Conservation (phyloP, 92 coral and sea anemone species). For the Virgularia gustaviana region DNA sequence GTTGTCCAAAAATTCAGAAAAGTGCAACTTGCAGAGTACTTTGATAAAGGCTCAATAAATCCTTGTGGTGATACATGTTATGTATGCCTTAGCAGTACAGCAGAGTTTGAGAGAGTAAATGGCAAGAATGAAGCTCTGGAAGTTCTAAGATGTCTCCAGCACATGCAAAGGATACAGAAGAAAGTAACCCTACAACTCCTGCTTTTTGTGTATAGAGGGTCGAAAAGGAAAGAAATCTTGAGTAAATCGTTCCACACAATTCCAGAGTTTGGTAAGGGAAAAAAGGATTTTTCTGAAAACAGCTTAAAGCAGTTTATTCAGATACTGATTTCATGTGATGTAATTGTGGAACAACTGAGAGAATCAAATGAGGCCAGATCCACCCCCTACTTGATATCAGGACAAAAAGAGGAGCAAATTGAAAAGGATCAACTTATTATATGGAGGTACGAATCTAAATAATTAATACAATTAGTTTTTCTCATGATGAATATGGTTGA, state of each 20-base stretch:
- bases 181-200: background rate
- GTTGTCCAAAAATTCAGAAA: background rate
- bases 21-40: background rate
- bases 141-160: background rate
- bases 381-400: background rate
- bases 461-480: too few species aligned
- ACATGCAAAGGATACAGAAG: background rate
- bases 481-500: too few species aligned
- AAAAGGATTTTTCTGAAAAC: background rate
- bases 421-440: background rate
- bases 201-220: background rate
- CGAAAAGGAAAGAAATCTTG: too few species aligned
- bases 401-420: background rate
- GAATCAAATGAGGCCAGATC: background rate
- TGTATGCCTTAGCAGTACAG: conserved; percentile 2
- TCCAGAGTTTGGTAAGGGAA: background rate
- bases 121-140: background rate
- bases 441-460: too few species aligned
- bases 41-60: background rate
- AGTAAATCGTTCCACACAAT: background rate
- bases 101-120: background rate
- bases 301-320: background rate
- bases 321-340: background rate
- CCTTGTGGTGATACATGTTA: background rate
- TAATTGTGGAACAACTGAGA: background rate